Percentiles rank a stretch among this genome's conserved stretches.
phyloP scores from a whole-genome alignment of 2,797 vertebrate genomes.

The Argya squamiceps region DNA sequence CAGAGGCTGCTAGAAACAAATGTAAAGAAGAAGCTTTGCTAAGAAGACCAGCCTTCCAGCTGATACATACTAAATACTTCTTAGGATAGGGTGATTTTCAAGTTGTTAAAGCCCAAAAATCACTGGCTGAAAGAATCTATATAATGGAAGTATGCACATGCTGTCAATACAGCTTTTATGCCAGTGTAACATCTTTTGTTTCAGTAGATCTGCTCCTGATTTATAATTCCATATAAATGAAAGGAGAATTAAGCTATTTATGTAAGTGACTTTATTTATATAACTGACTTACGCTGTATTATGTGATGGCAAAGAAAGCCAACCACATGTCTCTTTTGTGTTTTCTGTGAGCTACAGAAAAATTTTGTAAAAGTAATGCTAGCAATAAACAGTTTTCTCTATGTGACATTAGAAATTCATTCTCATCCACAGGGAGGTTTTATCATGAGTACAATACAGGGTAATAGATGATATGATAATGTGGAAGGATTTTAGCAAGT shows the following conservation, averaged over 20 bases:
- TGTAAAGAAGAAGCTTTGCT: not conserved
- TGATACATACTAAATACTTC: not conserved
- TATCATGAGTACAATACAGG: not conserved
- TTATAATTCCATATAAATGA: conserved; percentile 54
- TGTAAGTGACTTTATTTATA: conserved; percentile 67
- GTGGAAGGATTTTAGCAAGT: conserved; percentile 15
- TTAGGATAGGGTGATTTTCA: not conserved
- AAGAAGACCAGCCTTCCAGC: not conserved
- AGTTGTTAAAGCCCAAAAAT: not conserved
- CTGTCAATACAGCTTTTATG: not conserved
- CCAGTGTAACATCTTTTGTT: conserved; percentile 20
- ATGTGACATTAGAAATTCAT: not conserved
- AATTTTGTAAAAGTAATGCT: not conserved
- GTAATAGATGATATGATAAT: not conserved
- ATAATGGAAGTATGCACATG: not conserved
- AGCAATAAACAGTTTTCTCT: not conserved
- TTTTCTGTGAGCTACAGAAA: not conserved
- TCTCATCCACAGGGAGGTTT: not conserved
- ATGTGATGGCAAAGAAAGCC: conserved; percentile 16
- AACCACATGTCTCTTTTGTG: not conserved
- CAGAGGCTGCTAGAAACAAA: not conserved
- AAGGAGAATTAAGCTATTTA: conserved; percentile 67
- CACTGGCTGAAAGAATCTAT: not conserved
- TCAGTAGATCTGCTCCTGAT: conserved; percentile 35
- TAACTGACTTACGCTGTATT: conserved; percentile 52